A percentile compares a stretch with the other conserved stretches of the same genome.
phyloP scores from a whole-genome alignment of 2,797 vertebrate genomes.

The Parotocinclus haroldoi region DNA sequence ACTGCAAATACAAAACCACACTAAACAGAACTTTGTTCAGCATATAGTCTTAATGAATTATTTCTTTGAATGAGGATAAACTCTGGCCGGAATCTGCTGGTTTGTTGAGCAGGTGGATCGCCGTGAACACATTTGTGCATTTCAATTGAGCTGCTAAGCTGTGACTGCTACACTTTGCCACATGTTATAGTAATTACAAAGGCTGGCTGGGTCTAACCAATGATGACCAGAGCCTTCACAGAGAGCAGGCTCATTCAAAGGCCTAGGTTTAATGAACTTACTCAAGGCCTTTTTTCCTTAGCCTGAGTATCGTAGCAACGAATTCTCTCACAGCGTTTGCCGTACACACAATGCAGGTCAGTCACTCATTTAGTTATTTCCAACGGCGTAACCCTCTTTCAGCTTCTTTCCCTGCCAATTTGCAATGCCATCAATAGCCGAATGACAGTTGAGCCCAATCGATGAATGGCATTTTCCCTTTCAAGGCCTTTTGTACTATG shows the following conservation, averaged over 20 bases:
- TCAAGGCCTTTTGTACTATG: slow-evolving; percentile 25
- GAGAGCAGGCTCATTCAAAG: slow-evolving; percentile 69
- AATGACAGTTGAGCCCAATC: slow-evolving; percentile 33
- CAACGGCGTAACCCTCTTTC: slow-evolving; percentile 22
- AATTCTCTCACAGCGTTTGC: slow-evolving; percentile 73
- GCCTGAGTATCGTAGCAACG: slow-evolving; percentile 83
- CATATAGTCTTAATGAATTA: too few species aligned
- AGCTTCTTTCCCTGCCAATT: slow-evolving; percentile 11
- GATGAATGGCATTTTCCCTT: slow-evolving; percentile 37
- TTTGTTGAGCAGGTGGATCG: too few species aligned
- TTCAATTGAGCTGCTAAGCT: too few species aligned
- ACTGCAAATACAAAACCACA: too few species aligned
- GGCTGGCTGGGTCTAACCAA: slow-evolving; percentile 60
- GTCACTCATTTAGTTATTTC: slow-evolving; percentile 63
- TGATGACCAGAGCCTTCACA: slow-evolving; percentile 58
- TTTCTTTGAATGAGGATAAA: too few species aligned
- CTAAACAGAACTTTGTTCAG: too few species aligned
- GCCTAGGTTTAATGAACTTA: slow-evolving; percentile 84
- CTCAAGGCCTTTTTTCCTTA: slow-evolving; percentile 53
- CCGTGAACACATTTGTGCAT: too few species aligned
- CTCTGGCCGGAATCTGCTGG: too few species aligned
- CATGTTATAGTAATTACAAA: slow-evolving; percentile 73
- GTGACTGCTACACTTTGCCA: too few species aligned
- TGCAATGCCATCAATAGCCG: slow-evolving; percentile 21
- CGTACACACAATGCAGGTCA: slow-evolving; percentile 65